phyloP scores from a whole-genome alignment of 2,888 invertebrate genomes.

The Ceriagrion tenellum region DNA sequence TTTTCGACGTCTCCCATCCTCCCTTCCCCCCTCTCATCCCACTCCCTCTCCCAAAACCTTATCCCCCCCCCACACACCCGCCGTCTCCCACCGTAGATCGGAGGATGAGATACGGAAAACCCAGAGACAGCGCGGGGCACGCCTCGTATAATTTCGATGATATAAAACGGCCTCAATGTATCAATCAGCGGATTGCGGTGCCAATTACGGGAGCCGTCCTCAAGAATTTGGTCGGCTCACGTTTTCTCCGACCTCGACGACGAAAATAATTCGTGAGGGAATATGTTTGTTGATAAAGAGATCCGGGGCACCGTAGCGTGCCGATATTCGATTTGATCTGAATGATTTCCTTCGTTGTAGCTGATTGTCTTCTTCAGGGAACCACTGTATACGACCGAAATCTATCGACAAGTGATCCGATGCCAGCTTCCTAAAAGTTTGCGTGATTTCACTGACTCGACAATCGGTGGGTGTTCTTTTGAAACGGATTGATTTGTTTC shows the following conservation, averaged over 20 bases:
- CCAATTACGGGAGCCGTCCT: neutral
- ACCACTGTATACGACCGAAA: no score
- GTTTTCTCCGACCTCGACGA: neutral
- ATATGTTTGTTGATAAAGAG: neutral
- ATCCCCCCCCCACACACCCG: neutral
- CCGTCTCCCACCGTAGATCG: neutral
- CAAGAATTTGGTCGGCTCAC: neutral
- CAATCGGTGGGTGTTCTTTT: no score
- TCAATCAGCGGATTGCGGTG: neutral
- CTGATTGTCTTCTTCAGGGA: neutral
- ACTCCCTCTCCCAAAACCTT: neutral
- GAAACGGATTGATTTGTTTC: no score
- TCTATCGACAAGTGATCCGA: no score
- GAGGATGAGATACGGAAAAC: neutral
- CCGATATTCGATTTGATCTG: neutral
- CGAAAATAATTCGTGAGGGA: neutral
- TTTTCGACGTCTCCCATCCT: neutral
- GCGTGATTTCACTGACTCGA: no score
- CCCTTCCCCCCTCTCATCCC: neutral
- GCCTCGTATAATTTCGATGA: conserved; percentile 10
- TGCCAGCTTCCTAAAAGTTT: no score
- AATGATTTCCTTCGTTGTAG: neutral
- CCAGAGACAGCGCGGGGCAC: neutral
- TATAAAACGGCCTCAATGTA: neutral
- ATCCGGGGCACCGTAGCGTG: neutral